These are phyloP conservation scores for Phoxinus phoxinus DNA, from an alignment of 2,113 vertebrate genomes.

Conservation along the genomic window DNA sequence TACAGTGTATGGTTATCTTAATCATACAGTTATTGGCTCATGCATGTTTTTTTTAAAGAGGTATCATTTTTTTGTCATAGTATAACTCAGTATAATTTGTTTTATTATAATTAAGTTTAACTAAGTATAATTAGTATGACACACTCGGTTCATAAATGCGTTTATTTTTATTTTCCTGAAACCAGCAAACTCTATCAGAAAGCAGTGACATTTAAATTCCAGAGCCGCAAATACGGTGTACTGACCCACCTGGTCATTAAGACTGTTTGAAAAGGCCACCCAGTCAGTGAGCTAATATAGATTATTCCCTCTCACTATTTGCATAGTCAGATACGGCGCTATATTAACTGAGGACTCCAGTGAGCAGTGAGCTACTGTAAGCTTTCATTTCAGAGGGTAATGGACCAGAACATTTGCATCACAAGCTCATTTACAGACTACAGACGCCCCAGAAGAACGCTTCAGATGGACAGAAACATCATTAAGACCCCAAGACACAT, in stretches of 20 bases:
- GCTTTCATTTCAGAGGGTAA: slow-evolving; percentile 41
- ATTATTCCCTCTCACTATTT: slow-evolving; percentile 8
- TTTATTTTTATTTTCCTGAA: neutral
- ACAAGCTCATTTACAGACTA: slow-evolving; percentile 38
- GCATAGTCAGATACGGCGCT: neutral
- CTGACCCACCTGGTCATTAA: slow-evolving; percentile 34
- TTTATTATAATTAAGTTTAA: no score
- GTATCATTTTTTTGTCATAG: no score
- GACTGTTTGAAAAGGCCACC: slow-evolving; percentile 1
- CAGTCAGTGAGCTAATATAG: slow-evolving; percentile 42
- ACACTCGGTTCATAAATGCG: neutral
- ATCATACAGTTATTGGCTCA: neutral
- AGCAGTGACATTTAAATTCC: slow-evolving; percentile 38
- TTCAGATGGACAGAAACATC: slow-evolving; percentile 6
- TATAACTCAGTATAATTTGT: no score
- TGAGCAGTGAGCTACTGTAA: slow-evolving; percentile 27
- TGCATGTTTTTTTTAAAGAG: neutral
- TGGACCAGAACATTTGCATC: slow-evolving; percentile 49
- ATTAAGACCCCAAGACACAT: neutral
- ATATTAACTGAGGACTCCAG: slow-evolving; percentile 28
- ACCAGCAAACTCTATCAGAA: slow-evolving; percentile 20
- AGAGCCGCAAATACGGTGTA: neutral
- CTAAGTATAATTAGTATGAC: neutral
- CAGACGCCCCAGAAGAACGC: neutral
- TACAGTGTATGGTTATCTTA: neutral